Evolutionary conservation across 2,797 vertebrate species (phyloP).

Genomic region (Enoplosus armatus): DNA sequence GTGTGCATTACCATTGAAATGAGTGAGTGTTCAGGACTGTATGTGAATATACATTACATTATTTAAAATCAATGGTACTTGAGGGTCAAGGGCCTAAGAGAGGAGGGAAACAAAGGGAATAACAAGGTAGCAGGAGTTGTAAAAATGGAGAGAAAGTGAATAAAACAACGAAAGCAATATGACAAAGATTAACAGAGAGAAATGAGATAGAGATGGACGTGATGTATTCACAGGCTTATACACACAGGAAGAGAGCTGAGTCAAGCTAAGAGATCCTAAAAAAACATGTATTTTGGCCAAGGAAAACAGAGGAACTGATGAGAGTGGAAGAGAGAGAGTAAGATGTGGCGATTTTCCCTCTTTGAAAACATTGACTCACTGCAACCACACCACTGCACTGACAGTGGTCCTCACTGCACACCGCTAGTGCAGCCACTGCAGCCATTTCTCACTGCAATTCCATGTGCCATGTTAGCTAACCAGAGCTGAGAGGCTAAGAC

Average conservation of each 20-base stretch:
- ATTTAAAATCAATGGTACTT: background rate
- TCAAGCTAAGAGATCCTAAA: conserved; percentile 39
- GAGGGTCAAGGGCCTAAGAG: background rate
- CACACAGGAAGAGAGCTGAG: conserved; percentile 53
- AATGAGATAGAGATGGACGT: background rate
- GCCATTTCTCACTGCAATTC: too few species aligned
- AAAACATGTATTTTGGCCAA: conserved; percentile 50
- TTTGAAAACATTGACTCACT: conserved; percentile 31
- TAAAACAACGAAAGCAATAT: background rate
- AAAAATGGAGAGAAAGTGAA: conserved; percentile 8
- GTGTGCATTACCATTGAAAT: conserved; percentile 3
- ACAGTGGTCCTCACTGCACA: background rate
- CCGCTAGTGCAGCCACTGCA: too few species aligned
- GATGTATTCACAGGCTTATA: conserved; percentile 1
- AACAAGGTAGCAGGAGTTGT: background rate
- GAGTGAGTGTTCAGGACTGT: background rate
- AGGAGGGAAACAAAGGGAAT: background rate
- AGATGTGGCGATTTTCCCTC: conserved; percentile 17
- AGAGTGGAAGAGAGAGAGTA: conserved; percentile 22
- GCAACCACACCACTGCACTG: background rate
- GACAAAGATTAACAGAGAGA: conserved; percentile 3
- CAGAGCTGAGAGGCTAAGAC: background rate
- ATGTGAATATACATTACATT: background rate
- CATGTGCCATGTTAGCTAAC: background rate
- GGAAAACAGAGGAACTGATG: conserved; percentile 30